Percentiles rank a stretch among this genome's conserved stretches.
Conservation (phyloP, 2,888 invertebrate species). For the Macrostomum cliftonense region DNA sequence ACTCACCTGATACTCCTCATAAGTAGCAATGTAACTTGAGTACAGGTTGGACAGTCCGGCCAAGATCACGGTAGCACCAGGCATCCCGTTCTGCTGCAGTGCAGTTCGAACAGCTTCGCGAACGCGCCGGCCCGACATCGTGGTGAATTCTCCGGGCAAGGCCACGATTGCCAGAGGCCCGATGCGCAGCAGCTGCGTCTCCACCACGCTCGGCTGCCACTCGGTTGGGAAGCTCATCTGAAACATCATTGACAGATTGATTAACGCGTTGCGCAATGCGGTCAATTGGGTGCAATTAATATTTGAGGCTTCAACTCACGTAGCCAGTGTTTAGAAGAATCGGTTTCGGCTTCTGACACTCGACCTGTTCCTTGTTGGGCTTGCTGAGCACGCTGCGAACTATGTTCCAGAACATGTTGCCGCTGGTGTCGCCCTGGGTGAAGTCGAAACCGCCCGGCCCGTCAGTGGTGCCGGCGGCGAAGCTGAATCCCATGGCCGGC, state of each 20-base stretch:
- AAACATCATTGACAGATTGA: too few species aligned
- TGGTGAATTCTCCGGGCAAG: slow-evolving; percentile 81
- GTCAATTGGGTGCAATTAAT: too few species aligned
- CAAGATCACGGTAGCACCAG: slow-evolving; percentile 47
- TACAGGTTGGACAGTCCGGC: slow-evolving; percentile 74
- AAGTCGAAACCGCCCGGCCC: slow-evolving; percentile 33
- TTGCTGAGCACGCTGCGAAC: slow-evolving; percentile 47
- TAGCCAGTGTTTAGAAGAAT: slow-evolving; percentile 69
- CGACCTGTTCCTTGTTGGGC: slow-evolving; percentile 52
- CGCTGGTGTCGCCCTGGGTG: slow-evolving; percentile 22
- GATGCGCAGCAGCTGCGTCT: slow-evolving; percentile 56
- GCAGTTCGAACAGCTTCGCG: slow-evolving; percentile 28
- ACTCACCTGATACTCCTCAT: slow-evolving; percentile 66
- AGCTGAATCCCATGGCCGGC: slow-evolving; percentile 81
- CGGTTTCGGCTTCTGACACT: slow-evolving; percentile 66
- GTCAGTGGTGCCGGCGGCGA: slow-evolving; percentile 47
- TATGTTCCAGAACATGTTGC: slow-evolving; percentile 64
- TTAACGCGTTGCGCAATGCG: too few species aligned
- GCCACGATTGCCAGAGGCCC: slow-evolving; percentile 50
- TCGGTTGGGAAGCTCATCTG: slow-evolving; percentile 64
- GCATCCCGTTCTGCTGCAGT: neutral
- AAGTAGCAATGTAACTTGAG: slow-evolving; percentile 69
- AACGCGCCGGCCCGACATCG: slow-evolving; percentile 63
- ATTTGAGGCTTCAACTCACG: slow-evolving; percentile 24
- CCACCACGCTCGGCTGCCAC: slow-evolving; percentile 71